These are phyloP conservation scores for Panorpa germanica DNA, from an alignment of 2,888 invertebrate species.

Conservation along the genomic window DNA sequence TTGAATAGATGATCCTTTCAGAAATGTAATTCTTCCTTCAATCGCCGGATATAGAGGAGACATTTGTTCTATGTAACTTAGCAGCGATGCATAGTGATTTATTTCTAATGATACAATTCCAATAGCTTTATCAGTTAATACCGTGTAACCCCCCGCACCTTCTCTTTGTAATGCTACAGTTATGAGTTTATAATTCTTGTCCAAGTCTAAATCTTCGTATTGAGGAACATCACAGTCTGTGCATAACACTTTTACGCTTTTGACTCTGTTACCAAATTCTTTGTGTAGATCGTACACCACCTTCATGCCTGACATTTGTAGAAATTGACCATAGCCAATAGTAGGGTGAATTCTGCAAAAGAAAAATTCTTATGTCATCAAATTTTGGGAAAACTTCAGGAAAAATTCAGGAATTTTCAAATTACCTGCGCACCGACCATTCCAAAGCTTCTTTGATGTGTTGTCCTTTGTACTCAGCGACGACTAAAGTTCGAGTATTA, in stretches of 20 bases:
- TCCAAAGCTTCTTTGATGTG: conserved; percentile 45
- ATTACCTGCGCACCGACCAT: conserved; percentile 32
- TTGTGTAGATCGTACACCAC: conserved; percentile 47
- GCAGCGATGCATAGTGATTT: conserved; percentile 30
- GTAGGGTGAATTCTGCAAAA: too few species aligned
- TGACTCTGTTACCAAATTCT: conserved; percentile 41
- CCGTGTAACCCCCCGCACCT: conserved; percentile 57
- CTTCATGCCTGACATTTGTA: conserved; percentile 64
- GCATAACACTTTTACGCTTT: conserved; percentile 43
- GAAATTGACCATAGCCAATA: conserved; percentile 50
- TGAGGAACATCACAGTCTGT: conserved; percentile 40
- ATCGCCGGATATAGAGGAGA: conserved; percentile 42
- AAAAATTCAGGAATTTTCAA: too few species aligned
- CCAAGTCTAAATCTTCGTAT: conserved; percentile 31
- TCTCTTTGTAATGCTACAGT: conserved; percentile 42
- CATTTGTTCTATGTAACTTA: conserved; percentile 34
- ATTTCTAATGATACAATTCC: conserved; percentile 24
- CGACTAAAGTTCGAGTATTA: conserved; percentile 42
- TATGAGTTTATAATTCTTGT: conserved; percentile 43
- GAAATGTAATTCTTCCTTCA: conserved; percentile 41
- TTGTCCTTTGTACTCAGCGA: conserved; percentile 44
- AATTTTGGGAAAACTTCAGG: too few species aligned
- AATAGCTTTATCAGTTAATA: too few species aligned
- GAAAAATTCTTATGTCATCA: too few species aligned
- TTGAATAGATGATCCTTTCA: too few species aligned